Percentiles rank a stretch among this genome's conserved stretches.
Evolutionary conservation across 2,888 invertebrate genomes (phyloP).

Genomic region (Anthrax anthrax): DNA sequence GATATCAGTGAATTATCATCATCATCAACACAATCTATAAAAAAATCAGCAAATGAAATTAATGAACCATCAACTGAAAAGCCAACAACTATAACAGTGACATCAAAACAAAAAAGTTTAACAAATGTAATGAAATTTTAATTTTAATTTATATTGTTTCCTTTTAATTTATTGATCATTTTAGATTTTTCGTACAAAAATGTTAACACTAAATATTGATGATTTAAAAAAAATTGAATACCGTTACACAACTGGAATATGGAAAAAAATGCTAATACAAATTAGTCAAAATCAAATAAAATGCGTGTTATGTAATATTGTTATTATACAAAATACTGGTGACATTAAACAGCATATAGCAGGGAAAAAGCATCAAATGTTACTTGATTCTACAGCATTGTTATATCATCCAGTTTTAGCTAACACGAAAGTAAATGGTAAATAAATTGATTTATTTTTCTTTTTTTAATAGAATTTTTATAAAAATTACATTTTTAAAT

Average conservation of each 20-base stretch:
- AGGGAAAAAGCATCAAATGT: slow-evolving; percentile 3
- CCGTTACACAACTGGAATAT: background rate
- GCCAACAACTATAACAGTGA: background rate
- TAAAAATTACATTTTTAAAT: too few relatives aligned
- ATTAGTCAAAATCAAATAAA: background rate
- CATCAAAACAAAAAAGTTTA: slow-evolving; percentile 1
- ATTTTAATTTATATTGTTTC: background rate
- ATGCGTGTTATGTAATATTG: slow-evolving; percentile 6
- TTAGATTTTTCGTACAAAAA: slow-evolving; percentile 1
- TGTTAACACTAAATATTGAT: background rate
- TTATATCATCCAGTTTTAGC: slow-evolving; percentile 7
- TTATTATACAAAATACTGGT: slow-evolving; percentile 1
- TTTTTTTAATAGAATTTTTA: background rate
- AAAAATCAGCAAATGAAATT: too few relatives aligned
- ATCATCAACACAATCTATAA: slow-evolving; percentile 1
- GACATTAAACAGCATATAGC: slow-evolving; percentile 5
- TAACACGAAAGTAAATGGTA: background rate
- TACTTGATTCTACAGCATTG: background rate
- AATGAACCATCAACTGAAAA: background rate
- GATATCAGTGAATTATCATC: background rate
- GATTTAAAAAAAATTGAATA: slow-evolving; percentile 8
- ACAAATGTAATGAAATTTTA: background rate
- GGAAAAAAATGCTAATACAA: slow-evolving; percentile 5
- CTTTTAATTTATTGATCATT: background rate
- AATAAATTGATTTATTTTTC: background rate